Percentiles rank a stretch among this genome's conserved stretches.
Conservation (phyloP, 2,888 invertebrate genomes). For the Ferrisia virgata region DNA sequence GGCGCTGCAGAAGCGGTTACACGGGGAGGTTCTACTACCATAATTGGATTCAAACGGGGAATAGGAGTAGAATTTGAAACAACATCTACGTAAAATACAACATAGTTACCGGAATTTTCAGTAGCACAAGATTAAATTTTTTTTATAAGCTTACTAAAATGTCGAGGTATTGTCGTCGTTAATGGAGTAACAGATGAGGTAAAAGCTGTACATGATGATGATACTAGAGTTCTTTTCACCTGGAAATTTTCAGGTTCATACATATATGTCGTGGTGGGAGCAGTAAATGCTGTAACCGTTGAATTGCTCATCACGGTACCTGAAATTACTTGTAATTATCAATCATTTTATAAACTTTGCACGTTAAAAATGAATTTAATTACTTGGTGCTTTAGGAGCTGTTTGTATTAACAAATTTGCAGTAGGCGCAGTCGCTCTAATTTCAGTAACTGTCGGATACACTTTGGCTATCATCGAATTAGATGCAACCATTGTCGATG, state of each 20-base stretch:
- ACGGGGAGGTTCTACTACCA: slow-evolving; percentile 34
- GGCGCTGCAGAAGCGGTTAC: not conserved
- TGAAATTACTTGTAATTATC: not conserved
- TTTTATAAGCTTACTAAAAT: slow-evolving; percentile 22
- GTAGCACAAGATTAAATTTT: not conserved
- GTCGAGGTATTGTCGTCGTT: slow-evolving; percentile 28
- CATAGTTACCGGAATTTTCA: not conserved
- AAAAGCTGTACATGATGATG: slow-evolving; percentile 34
- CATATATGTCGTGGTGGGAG: slow-evolving; percentile 12
- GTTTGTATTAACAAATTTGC: slow-evolving; percentile 25
- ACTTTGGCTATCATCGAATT: slow-evolving; percentile 32
- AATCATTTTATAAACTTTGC: not conserved
- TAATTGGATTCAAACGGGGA: slow-evolving; percentile 27
- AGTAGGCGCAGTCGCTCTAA: not conserved
- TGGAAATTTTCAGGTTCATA: slow-evolving; percentile 39
- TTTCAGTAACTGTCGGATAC: not conserved
- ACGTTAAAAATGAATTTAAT: not conserved
- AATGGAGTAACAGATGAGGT: slow-evolving; percentile 32
- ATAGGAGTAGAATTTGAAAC: slow-evolving; percentile 20
- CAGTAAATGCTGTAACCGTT: slow-evolving; percentile 15
- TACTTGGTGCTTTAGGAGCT: slow-evolving; percentile 26
- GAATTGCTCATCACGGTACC: slow-evolving; percentile 12
- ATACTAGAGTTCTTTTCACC: slow-evolving; percentile 37
- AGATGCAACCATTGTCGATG: not conserved
- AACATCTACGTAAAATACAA: not conserved